A percentile compares a stretch with the other conserved stretches of the same genome.
phyloP scores from a whole-genome alignment of 2,113 vertebrate species.

The Casuarius casuarius region DNA sequence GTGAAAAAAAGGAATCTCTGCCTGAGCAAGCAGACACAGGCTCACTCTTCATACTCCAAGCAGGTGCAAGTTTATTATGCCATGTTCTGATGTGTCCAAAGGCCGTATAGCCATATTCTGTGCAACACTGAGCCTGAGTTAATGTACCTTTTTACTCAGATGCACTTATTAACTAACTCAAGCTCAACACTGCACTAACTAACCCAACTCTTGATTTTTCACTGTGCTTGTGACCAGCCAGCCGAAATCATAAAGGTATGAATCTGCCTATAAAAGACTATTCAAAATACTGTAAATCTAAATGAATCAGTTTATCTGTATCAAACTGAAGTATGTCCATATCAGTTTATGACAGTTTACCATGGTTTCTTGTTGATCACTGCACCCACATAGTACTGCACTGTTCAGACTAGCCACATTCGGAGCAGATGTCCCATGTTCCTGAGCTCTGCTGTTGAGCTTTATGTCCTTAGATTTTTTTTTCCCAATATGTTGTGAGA shows the following conservation, averaged over 20 bases:
- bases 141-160: neutral
- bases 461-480: neutral
- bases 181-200: neutral
- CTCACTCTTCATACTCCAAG: neutral
- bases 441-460: neutral
- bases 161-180: neutral
- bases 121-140: neutral
- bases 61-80: neutral
- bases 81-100: neutral
- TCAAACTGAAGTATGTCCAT: neutral
- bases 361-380: neutral
- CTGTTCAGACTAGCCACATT: neutral
- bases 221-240: neutral
- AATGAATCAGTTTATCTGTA: neutral
- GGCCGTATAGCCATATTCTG: neutral
- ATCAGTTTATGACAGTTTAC: neutral
- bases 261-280: neutral
- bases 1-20: neutral
- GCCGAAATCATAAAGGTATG: neutral
- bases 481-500: neutral
- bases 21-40: neutral
- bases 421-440: neutral
- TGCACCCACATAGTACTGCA: neutral
- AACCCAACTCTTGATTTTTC: neutral
- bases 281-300: neutral